phyloP scores from a whole-genome alignment of 2,888 invertebrate genomes.

The Rhagonycha fulva region DNA sequence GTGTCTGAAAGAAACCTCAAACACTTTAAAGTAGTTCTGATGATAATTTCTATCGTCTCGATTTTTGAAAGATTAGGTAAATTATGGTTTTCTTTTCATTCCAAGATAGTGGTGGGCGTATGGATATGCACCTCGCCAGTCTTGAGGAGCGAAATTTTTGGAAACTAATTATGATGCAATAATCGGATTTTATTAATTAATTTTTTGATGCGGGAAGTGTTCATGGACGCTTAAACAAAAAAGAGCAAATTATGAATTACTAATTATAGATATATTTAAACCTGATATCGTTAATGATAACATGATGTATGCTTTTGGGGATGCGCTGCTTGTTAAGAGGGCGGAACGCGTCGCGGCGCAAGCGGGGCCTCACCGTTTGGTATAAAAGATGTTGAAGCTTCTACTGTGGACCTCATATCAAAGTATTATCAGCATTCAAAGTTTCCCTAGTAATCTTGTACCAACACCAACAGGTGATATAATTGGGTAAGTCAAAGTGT shows the following conservation, averaged over 20 bases:
- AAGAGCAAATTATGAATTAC: background rate
- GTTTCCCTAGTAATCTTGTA: constrained; percentile 39
- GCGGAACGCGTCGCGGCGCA: constrained; percentile 55
- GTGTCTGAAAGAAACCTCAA: background rate
- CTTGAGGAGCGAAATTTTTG: background rate
- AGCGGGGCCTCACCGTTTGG: constrained; percentile 42
- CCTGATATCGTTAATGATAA: constrained; percentile 16
- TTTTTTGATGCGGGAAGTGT: background rate
- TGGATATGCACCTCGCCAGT: background rate
- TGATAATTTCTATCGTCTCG: too few relatives aligned
- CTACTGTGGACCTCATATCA: constrained; percentile 53
- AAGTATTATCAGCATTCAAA: constrained; percentile 41
- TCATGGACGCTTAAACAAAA: background rate
- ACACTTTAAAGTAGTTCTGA: background rate
- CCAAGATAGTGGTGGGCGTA: background rate
- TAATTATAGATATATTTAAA: background rate
- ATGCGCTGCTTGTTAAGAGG: constrained; percentile 41
- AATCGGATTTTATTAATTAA: background rate
- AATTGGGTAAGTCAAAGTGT: constrained; percentile 52
- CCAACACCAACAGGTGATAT: constrained; percentile 43
- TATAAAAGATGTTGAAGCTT: constrained; percentile 57
- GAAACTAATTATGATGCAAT: background rate
- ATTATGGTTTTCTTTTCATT: background rate
- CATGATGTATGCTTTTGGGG: constrained; percentile 20
- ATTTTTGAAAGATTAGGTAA: background rate